phyloP scores from a whole-genome alignment of 2,797 vertebrate genomes.

The Galagoides demidoff region DNA sequence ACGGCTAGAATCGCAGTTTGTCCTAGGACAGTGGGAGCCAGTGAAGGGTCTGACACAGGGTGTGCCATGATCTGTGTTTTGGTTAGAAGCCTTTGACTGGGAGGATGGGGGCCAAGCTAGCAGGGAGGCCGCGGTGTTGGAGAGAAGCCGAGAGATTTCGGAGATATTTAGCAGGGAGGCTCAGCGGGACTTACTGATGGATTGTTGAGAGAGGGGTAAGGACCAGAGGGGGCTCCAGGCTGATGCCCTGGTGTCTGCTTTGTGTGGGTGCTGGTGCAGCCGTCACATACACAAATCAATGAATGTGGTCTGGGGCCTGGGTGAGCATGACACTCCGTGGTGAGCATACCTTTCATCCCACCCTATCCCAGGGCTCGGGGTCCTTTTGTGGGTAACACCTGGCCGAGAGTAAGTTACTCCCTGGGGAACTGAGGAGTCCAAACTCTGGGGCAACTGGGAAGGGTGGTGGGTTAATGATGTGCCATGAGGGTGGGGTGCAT shows the following conservation, averaged over 20 bases:
- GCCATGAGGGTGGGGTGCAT: too few relatives aligned
- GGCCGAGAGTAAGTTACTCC: not conserved
- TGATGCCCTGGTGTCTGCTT: not conserved
- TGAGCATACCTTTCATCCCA: too few relatives aligned
- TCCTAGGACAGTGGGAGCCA: not conserved
- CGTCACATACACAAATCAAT: not conserved
- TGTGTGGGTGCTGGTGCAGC: not conserved
- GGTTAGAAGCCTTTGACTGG: not conserved
- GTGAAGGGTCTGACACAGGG: not conserved
- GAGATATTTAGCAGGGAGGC: not conserved
- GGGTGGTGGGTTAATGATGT: not conserved
- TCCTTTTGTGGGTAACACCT: not conserved
- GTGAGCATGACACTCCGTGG: not conserved
- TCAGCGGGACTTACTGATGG: not conserved
- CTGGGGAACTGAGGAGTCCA: not conserved
- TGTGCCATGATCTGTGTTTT: not conserved
- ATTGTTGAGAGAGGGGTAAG: too few relatives aligned
- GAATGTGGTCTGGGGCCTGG: not conserved
- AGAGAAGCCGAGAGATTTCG: not conserved
- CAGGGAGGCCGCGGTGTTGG: not conserved
- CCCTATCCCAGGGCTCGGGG: fast-evolving
- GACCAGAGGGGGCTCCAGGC: not conserved
- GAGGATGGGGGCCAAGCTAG: not conserved
- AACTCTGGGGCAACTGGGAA: not conserved
- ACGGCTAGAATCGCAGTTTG: not conserved